These are phyloP conservation scores for Staurois parvus DNA, from an alignment of 2,797 vertebrate genomes.

Conservation along the genomic window DNA sequence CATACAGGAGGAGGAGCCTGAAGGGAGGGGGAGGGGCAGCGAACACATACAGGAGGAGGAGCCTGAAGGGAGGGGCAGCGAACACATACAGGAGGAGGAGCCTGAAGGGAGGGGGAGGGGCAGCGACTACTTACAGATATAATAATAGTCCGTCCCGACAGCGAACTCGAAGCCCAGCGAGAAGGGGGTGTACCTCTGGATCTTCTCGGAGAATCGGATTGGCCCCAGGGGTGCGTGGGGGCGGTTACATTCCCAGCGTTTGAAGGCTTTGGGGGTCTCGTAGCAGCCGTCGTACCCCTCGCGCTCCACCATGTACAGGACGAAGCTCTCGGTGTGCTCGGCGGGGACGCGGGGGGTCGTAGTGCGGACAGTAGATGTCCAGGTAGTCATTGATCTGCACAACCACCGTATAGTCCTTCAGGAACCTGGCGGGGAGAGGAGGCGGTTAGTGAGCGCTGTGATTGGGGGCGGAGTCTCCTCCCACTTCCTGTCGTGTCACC, in stretches of 20 bases:
- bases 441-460: not conserved
- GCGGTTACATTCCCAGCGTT: slow-evolving; percentile 90
- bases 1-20: too few species aligned
- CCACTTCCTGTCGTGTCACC: too few species aligned
- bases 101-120: too few species aligned
- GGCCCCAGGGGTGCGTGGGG: slow-evolving; percentile 83
- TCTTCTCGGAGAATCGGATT: slow-evolving; percentile 91
- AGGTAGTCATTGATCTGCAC: slow-evolving; percentile 91
- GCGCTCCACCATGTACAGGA: slow-evolving; percentile 75
- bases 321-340: slow-evolving; percentile 79
- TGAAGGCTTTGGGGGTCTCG: slow-evolving; percentile 80
- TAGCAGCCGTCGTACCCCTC: slow-evolving; percentile 84
- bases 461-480: too few species aligned
- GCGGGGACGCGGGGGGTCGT: slow-evolving; percentile 71
- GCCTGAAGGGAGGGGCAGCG: too few species aligned
- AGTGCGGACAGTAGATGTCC: slow-evolving; percentile 93
- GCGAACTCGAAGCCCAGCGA: slow-evolving; percentile 91
- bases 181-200: slow-evolving; percentile 93
- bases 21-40: too few species aligned
- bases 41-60: too few species aligned
- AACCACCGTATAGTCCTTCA: slow-evolving; percentile 80
- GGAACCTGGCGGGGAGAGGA: slow-evolving; percentile 77
- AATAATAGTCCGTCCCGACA: slow-evolving; percentile 90
- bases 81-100: too few species aligned
- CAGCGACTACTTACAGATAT: slow-evolving; percentile 87